phyloP scores from a whole-genome alignment of 2,888 invertebrate species.

The Shargacucullia verbasci region DNA sequence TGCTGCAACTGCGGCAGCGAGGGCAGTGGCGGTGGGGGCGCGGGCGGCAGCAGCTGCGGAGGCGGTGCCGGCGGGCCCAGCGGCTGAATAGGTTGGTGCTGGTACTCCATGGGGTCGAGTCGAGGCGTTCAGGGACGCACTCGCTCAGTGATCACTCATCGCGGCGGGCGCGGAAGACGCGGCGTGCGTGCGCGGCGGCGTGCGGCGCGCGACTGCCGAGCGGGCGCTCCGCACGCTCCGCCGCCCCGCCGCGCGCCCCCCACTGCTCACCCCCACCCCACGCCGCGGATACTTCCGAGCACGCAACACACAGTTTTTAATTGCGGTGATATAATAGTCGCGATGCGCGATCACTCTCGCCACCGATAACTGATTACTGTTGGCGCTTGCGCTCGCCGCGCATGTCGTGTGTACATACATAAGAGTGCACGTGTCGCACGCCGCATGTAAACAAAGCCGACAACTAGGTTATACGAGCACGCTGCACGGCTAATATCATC shows the following conservation, averaged over 20 bases:
- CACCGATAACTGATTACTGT: constrained; percentile 71
- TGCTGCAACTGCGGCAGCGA: constrained; percentile 91
- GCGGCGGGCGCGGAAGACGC: constrained; percentile 74
- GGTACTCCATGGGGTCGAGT: constrained; percentile 83
- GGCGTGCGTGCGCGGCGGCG: constrained; percentile 71
- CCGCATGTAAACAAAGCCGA: constrained; percentile 75
- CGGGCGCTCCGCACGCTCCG: constrained; percentile 63
- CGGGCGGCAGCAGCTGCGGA: constrained; percentile 89
- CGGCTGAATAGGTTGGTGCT: constrained; percentile 86
- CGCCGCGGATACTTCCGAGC: constrained; percentile 53
- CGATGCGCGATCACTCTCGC: constrained; percentile 75
- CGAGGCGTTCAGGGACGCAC: constrained; percentile 71
- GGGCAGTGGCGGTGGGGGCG: constrained; percentile 90
- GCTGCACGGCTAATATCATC: constrained; percentile 42
- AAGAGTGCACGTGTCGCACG: constrained; percentile 71
- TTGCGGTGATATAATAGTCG: constrained; percentile 75
- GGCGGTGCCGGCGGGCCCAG: constrained; percentile 91
- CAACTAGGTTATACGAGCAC: constrained; percentile 60
- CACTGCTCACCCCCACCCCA: constrained; percentile 37
- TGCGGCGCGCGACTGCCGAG: constrained; percentile 71
- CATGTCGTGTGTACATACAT: constrained; percentile 59
- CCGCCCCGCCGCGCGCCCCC: constrained; percentile 52
- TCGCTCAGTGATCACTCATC: constrained; percentile 82
- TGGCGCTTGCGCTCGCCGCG: constrained; percentile 58
- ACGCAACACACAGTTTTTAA: constrained; percentile 71